A percentile compares a stretch with the other conserved stretches of the same genome.
phyloP scores from a whole-genome alignment of 1,140 invertebrate genomes.

The Argopecten irradians region DNA sequence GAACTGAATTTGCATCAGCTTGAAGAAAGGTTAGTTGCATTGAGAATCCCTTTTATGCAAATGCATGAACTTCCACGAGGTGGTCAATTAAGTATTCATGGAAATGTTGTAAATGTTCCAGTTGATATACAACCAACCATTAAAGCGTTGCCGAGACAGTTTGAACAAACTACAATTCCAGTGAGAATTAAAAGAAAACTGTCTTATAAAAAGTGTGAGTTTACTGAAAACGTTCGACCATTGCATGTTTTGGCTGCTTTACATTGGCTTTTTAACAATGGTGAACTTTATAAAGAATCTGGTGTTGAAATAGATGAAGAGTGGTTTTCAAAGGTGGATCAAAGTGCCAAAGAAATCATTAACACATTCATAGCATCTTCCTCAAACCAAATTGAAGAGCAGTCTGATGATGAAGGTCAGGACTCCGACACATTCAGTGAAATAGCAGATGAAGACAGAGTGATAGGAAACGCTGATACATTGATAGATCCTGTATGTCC shows the following conservation, averaged over 20 bases:
- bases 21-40: too few species aligned
- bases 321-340: background rate
- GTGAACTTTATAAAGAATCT: conserved; percentile 28
- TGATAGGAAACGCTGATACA: too few species aligned
- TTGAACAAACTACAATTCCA: conserved; percentile 39
- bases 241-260: too few species aligned
- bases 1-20: too few species aligned
- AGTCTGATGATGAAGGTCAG: too few species aligned
- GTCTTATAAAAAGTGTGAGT: too few species aligned
- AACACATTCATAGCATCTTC: background rate
- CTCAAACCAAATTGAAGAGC: too few species aligned
- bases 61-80: conserved; percentile 49
- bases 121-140: conserved; percentile 48
- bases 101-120: conserved; percentile 56
- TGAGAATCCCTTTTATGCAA: too few species aligned
- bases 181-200: conserved; percentile 47
- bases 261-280: too few species aligned
- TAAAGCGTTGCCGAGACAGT: conserved; percentile 42
- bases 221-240: too few species aligned
- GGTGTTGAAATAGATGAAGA: conserved; percentile 1
- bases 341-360: background rate
- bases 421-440: background rate
- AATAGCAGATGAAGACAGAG: background rate
- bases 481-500: too few species aligned
- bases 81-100: conserved; percentile 45